Conservation (phyloP, 2,888 invertebrate species). For the Sepiola atlantica region DNA sequence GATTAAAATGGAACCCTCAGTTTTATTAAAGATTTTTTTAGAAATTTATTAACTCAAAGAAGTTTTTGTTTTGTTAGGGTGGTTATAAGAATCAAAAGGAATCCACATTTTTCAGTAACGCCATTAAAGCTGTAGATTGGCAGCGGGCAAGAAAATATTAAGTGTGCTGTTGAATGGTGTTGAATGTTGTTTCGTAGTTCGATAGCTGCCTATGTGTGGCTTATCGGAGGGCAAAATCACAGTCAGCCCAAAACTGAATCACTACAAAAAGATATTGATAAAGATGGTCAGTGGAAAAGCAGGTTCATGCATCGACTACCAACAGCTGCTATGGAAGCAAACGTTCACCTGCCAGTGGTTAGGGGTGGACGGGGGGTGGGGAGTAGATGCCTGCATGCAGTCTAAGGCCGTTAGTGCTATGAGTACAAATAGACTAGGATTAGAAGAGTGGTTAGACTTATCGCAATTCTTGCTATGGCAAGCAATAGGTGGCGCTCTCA, state of each 20-base stretch:
- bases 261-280: slow-evolving; percentile 34
- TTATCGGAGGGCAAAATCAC: slow-evolving; percentile 42
- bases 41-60: no score
- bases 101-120: neutral
- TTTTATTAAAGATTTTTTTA: no score
- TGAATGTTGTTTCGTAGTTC: neutral
- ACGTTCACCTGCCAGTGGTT: slow-evolving; percentile 24
- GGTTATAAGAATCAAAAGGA: neutral
- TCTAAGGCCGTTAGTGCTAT: slow-evolving; percentile 47
- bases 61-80: neutral
- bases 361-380: neutral
- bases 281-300: slow-evolving; percentile 41
- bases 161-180: neutral
- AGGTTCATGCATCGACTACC: slow-evolving; percentile 45
- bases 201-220: slow-evolving; percentile 24
- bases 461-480: slow-evolving; percentile 48
- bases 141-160: neutral
- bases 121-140: neutral
- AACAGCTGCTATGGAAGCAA: slow-evolving; percentile 45
- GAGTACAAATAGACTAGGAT: slow-evolving; percentile 43
- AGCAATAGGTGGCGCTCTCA: slow-evolving; percentile 48
- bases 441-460: slow-evolving; percentile 48
- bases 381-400: slow-evolving; percentile 12
- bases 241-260: slow-evolving; percentile 32
- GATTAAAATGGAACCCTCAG: no score